Evolutionary conservation across 2,113 vertebrate species (phyloP).

Genomic region (Helogale parvula): DNA sequence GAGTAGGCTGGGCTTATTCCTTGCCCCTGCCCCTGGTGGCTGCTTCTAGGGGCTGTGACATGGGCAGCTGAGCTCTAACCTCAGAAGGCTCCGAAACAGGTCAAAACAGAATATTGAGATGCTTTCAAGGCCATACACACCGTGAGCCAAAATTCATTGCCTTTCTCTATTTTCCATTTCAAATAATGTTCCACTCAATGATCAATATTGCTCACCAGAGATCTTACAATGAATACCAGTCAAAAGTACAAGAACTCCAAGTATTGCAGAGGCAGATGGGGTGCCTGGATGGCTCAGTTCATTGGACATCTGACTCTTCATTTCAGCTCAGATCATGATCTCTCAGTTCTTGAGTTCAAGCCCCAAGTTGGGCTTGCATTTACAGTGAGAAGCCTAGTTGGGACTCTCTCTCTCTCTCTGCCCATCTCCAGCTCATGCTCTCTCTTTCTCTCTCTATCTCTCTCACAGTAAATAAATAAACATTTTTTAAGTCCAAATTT

Average conservation of each 20-base stretch:
- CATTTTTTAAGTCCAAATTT: neutral
- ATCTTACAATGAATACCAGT: neutral
- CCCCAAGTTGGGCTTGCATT: no score
- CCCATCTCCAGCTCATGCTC: no score
- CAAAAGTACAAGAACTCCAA: neutral
- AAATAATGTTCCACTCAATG: neutral
- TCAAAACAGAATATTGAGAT: neutral
- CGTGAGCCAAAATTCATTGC: neutral
- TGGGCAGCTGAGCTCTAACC: neutral
- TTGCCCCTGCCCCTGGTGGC: neutral
- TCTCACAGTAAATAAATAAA: no score
- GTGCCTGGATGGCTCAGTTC: no score
- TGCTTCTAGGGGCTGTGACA: neutral
- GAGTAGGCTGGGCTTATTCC: neutral
- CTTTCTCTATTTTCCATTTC: neutral
- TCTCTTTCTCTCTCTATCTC: no score
- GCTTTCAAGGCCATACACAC: neutral
- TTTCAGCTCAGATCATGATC: no score
- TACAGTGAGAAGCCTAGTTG: no score
- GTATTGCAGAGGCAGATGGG: neutral
- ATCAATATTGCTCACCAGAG: neutral
- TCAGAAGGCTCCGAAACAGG: neutral
- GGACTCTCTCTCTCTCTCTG: no score
- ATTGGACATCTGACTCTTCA: no score
- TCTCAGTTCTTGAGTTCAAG: no score